phyloP scores from a whole-genome alignment of 2,888 invertebrate species.

The Oconnorella tubifera region DNA sequence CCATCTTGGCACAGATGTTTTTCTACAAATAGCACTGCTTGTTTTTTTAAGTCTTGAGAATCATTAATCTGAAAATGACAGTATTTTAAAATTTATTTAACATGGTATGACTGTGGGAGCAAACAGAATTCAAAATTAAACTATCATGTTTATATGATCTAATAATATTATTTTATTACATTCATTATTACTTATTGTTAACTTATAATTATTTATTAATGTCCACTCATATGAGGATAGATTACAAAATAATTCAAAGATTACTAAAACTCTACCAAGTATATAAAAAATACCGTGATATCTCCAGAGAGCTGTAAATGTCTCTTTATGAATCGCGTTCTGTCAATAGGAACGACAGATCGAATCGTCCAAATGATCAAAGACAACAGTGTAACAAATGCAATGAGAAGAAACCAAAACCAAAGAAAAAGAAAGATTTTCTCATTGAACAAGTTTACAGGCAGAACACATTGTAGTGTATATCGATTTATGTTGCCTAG shows the following conservation, averaged over 20 bases:
- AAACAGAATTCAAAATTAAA: no score
- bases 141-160: no score
- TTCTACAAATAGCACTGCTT: neutral
- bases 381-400: neutral
- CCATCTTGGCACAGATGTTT: neutral
- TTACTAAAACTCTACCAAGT: no score
- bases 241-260: no score
- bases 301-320: neutral
- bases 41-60: neutral
- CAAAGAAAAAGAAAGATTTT: neutral
- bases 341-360: neutral
- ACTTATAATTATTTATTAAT: no score
- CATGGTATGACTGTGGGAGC: no score
- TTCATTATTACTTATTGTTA: no score
- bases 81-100: no score
- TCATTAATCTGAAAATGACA: neutral
- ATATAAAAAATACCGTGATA: no score
- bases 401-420: neutral
- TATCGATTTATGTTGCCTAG: neutral
- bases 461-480: neutral
- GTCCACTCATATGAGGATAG: no score
- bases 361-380: neutral
- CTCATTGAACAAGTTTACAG: neutral
- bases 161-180: no score
- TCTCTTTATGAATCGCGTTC: neutral